These are phyloP conservation scores for Iguana delicatissima DNA, from an alignment of 2,797 vertebrate genomes.

Conservation along the genomic window DNA sequence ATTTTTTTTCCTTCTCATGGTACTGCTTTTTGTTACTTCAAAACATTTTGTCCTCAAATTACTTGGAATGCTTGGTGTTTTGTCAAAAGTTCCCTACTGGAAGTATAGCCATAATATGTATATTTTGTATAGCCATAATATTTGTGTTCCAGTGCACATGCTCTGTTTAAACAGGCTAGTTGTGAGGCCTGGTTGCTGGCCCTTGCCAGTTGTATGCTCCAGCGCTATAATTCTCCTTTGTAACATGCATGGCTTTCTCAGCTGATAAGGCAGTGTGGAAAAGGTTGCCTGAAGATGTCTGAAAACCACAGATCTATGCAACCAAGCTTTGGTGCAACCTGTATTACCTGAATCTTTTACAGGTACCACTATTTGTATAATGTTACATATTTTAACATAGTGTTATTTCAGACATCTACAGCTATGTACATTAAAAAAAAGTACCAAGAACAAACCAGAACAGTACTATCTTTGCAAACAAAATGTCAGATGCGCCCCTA, in stretches of 20 bases:
- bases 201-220: background rate
- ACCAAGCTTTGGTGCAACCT: background rate
- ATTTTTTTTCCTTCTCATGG: too few relatives aligned
- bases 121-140: background rate
- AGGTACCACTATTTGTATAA: background rate
- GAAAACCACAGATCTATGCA: background rate
- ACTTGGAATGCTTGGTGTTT: background rate
- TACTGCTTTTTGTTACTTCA: background rate
- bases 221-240: background rate
- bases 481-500: too few relatives aligned
- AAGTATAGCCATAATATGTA: background rate
- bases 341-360: background rate
- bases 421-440: background rate
- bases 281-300: background rate
- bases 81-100: too few relatives aligned
- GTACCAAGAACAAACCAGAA: background rate
- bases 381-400: background rate
- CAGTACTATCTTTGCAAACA: background rate
- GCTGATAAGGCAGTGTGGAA: background rate
- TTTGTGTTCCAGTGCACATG: background rate
- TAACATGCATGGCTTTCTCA: background rate
- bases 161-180: background rate
- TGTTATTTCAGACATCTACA: background rate
- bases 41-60: background rate
- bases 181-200: background rate